Base-by-base conservation (phyloP, 2,888 invertebrate species). In the Opisthograptis luteolata region DNA sequence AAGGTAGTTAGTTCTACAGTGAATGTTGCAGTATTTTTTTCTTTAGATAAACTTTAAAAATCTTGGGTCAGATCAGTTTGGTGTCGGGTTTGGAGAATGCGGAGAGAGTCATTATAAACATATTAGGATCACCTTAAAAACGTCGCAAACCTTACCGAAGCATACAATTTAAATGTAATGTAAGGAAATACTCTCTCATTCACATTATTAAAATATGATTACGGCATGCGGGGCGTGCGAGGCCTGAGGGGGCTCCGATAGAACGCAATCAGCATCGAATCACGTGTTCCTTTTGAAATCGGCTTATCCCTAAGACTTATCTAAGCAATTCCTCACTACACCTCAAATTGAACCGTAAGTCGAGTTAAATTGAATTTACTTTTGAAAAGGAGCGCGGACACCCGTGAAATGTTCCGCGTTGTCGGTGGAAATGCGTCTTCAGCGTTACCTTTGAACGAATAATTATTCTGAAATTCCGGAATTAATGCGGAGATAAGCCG, bases 141-240 rank as follows among this genome's bases (percentile, higher is more conserved):
- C 36, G 27, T 22, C 14, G 28, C 50, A 30, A 22, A 40, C 30
- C 37, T 44, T 14, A 40, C 50, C 50, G 43, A 44, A 44, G 49
- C 53, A 56, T 70, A 74, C 76, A 77, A 79, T 79, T 79, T 73
- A 71, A 77, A 79, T 81, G 77, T 82, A 87, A 86, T 87, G 81
- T 78, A 72, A 74, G 79, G 77, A 73, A 79, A 79, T 79, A 78
- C 71, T 68, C 75, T 76, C 76, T 76, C 76, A 76, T 81, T 82
- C 83, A 76, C 82, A 78, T 86, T 87, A 88, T 89, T 87, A 86
- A 87, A 87, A 85, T 89, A 88, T 84, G 86, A 84, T 81, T 84
- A 81, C 76, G 60, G 64, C 58, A 55, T 48, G 54, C 37, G 54
- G 55, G 70, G 69, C 66, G 34, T 0, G 13, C 27, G 39, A 76